phyloP scores from a whole-genome alignment of 2,888 invertebrate species.

The Smittia aterrima region DNA sequence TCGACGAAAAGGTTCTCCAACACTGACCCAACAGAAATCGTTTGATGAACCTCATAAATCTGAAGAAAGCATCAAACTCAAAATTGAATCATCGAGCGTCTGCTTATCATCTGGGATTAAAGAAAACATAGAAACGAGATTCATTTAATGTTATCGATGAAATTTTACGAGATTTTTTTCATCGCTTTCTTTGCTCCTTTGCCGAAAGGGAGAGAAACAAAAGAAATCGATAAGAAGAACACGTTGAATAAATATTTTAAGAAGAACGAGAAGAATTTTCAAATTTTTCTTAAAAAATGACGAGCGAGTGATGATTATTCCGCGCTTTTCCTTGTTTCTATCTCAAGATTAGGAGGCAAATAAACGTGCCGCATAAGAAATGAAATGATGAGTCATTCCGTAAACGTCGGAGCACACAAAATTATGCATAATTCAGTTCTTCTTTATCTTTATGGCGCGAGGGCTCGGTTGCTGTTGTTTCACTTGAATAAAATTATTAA shows the following conservation, averaged over 20 bases:
- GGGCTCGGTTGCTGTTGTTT: background rate
- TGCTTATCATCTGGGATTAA: background rate
- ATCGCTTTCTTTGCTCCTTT: background rate
- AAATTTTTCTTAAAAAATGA: background rate
- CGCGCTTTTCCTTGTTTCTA: background rate
- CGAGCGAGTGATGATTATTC: background rate
- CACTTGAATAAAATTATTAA: background rate
- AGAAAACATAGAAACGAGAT: background rate
- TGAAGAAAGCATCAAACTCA: too few relatives aligned
- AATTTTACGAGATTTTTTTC: slow-evolving; percentile 15
- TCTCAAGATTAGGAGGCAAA: background rate
- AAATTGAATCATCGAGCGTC: background rate
- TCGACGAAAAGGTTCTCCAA: too few relatives aligned
- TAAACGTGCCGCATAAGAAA: slow-evolving; percentile 24
- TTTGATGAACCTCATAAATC: too few relatives aligned
- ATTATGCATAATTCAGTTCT: slow-evolving; percentile 20
- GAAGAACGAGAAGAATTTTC: background rate
- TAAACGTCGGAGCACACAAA: background rate
- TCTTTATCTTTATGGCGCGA: background rate
- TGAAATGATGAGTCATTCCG: slow-evolving; percentile 33
- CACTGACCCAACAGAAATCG: too few relatives aligned
- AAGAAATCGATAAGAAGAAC: background rate
- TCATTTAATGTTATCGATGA: slow-evolving; percentile 22
- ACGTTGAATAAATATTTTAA: background rate
- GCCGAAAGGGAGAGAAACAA: background rate